These are phyloP conservation scores for Cheilosia urbana DNA, from an alignment of 2,888 invertebrate genomes.

Conservation along the genomic window DNA sequence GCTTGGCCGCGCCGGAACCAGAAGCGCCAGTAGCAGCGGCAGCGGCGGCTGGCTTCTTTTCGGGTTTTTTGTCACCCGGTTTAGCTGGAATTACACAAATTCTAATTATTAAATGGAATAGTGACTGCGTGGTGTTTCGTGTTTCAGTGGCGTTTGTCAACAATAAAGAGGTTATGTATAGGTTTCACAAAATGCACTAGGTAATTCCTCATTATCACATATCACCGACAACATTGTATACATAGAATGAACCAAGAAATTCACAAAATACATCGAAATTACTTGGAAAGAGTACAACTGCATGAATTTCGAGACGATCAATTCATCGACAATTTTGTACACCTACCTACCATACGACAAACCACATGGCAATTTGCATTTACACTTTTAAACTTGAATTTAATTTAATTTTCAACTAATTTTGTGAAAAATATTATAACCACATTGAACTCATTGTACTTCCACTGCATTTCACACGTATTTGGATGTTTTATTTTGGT, in stretches of 20 bases:
- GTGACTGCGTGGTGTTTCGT: neutral
- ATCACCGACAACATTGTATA: neutral
- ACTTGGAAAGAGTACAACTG: neutral
- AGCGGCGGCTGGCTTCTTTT: slow-evolving; percentile 83
- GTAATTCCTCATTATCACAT: neutral
- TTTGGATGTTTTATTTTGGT: slow-evolving; percentile 9
- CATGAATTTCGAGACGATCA: neutral
- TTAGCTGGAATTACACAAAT: slow-evolving; percentile 83
- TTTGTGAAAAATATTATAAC: slow-evolving; percentile 17
- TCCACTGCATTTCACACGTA: slow-evolving; percentile 44
- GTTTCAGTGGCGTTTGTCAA: slow-evolving; percentile 51
- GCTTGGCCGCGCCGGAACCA: slow-evolving; percentile 83
- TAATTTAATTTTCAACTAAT: neutral
- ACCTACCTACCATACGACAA: neutral
- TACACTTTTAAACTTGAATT: slow-evolving; percentile 30
- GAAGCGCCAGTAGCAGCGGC: slow-evolving; percentile 82
- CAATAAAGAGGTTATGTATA: slow-evolving; percentile 56
- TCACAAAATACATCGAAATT: neutral
- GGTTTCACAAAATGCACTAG: slow-evolving; percentile 5
- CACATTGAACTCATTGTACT: slow-evolving; percentile 31
- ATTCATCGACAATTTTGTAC: slow-evolving; percentile 23
- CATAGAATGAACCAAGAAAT: neutral
- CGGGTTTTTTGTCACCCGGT: slow-evolving; percentile 86
- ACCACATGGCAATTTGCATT: slow-evolving; percentile 78
- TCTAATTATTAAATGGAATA: neutral